Evolutionary conservation across 2,888 invertebrate species (phyloP), one percentile per base, ranked within the genome.

Genomic region (Macaria notata): DNA sequence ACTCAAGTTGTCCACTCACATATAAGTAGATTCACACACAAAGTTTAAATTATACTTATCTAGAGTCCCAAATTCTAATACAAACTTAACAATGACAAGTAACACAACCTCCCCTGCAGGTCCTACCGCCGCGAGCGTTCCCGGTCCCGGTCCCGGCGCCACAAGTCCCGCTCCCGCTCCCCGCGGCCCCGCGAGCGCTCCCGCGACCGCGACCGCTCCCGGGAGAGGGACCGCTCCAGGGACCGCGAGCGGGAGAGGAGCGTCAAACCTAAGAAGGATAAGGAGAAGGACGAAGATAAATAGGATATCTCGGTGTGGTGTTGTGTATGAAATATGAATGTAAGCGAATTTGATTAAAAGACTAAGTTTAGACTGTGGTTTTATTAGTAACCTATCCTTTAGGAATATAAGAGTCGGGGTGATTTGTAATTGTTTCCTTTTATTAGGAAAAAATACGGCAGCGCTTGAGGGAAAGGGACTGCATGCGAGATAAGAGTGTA

Each of bases 271-370:
- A 93, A 93, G 73, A 87, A 89, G 67, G 86, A 87, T 9, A 94
- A 96, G 73, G 94, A 96, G 42, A 95, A 96, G 68, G 96, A 95
- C 61, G 95, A 95, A 42, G 94, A 94, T 48, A 94, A 95, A 84
- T 56, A 54, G 7, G 53, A 49, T 30, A 19, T 42, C 7, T n/a
- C 47, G 31, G 41, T 42, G 46, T 52, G 57, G 19, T 49, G 41
- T 39, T 49, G 41, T 39, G 43, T 49, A 46, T 53, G 49, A 46
- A 49, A 53, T 55, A 36, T 49, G 56, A 46, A 49, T 49, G 49
- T 57, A 57, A 53, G 50, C 59, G 30, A 49, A 47, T 57, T 52
- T 58, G 51, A 59, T 61, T 59, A 47, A 66, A 62, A 48, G 63
- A 53, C 59, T 56, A 56, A 30, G 45, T 56, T 44, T 31, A 9